A percentile compares a stretch with the other conserved stretches of the same genome.
Evolutionary conservation across 2,113 vertebrate species (phyloP).

Genomic region (Gnathonemus echidnorhynchus): DNA sequence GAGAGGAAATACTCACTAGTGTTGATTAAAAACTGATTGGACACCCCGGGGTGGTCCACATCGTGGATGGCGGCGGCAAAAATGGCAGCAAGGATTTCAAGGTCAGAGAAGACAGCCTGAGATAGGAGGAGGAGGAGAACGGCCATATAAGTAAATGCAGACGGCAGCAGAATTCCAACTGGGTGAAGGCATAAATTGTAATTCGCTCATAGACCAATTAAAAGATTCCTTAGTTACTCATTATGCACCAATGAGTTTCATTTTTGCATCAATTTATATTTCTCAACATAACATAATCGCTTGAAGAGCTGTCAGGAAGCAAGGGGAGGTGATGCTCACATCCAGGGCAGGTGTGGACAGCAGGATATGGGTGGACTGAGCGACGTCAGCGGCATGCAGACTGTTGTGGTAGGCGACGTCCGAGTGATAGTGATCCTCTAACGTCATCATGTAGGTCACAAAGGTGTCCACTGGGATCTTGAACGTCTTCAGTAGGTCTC

Average conservation of each 20-base stretch:
- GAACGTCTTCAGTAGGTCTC: conserved; percentile 92
- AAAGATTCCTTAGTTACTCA: background rate
- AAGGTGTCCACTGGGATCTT: conserved; percentile 89
- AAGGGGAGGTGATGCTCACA: conserved; percentile 63
- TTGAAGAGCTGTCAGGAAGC: background rate
- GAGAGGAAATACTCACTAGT: conserved; percentile 77
- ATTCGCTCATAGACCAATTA: background rate
- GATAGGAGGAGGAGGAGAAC: conserved; percentile 4
- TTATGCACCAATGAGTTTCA: background rate
- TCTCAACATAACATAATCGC: too few species aligned
- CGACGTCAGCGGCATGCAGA: conserved; percentile 92
- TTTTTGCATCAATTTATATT: background rate
- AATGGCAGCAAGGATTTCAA: conserved; percentile 95
- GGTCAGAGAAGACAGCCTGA: conserved; percentile 93
- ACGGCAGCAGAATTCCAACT: background rate
- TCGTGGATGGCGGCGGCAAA: conserved; percentile 97
- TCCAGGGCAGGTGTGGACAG: conserved; percentile 93
- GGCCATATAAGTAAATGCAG: background rate
- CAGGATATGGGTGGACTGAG: conserved; percentile 94
- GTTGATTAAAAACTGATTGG: conserved; percentile 97
- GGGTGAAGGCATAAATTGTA: background rate
- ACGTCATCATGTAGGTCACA: conserved; percentile 94
- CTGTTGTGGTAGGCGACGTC: conserved; percentile 98
- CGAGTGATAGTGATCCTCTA: conserved; percentile 95
- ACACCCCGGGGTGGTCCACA: conserved; percentile 95